Percentiles rank a stretch among this genome's conserved stretches.
These are phyloP conservation scores for Vanessa cardui DNA, from an alignment of 2,888 invertebrate species.

Conservation along the genomic window DNA sequence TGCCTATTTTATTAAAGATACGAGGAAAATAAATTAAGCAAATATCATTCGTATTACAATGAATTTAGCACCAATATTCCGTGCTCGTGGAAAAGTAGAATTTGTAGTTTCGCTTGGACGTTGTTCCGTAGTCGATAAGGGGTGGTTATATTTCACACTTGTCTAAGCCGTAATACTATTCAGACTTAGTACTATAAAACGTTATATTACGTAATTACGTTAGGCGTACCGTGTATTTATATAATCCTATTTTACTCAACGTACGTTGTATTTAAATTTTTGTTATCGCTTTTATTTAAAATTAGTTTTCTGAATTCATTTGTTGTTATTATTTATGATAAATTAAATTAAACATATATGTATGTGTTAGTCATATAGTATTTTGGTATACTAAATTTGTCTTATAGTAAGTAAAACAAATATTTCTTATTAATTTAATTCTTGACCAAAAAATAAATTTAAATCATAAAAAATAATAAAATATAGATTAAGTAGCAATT, in stretches of 20 bases:
- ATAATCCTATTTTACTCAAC: slow-evolving; percentile 1
- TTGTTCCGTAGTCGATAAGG: slow-evolving; percentile 60
- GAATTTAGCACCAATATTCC: slow-evolving; percentile 11
- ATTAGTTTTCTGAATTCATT: too few relatives aligned
- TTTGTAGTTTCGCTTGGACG: slow-evolving; percentile 30
- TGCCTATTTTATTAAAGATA: slow-evolving; percentile 20
- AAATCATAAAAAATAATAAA: too few relatives aligned
- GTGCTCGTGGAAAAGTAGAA: neutral
- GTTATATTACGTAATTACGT: slow-evolving; percentile 33
- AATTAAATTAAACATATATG: too few relatives aligned
- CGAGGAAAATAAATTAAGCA: slow-evolving; percentile 20
- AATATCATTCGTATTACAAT: slow-evolving; percentile 16
- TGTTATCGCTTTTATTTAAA: neutral
- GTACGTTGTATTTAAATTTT: neutral
- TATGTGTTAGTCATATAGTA: too few relatives aligned
- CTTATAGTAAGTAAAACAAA: too few relatives aligned
- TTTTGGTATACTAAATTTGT: too few relatives aligned
- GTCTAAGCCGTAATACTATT: slow-evolving; percentile 38
- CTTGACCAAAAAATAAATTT: too few relatives aligned
- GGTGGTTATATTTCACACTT: slow-evolving; percentile 51
- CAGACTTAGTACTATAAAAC: slow-evolving; percentile 35
- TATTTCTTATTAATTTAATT: too few relatives aligned
- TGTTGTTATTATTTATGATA: too few relatives aligned
- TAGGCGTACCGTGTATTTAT: neutral
- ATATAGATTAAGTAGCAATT: too few relatives aligned